Base-by-base conservation (phyloP, 2,113 vertebrate species). In the Symphodus melops region DNA sequence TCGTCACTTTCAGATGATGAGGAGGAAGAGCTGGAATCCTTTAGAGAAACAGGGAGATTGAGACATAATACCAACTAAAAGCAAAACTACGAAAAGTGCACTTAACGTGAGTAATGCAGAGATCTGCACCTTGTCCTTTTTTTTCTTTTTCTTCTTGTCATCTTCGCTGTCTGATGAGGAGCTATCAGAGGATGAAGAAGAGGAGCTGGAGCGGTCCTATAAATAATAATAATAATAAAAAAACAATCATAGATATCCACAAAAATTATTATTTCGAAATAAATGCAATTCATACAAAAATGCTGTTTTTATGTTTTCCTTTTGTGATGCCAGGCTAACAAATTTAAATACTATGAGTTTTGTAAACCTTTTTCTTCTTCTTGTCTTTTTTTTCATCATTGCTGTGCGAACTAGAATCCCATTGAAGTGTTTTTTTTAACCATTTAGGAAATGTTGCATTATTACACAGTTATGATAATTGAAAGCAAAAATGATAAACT, bases 1-100 rank as follows among this genome's bases (percentile, higher is more conserved):
- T 84, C 78, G 1, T 89, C 83, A 33, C 87, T 72, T 17, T 81
- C 70, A 21, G 82, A 88, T 0, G 75, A 72, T 0, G 64, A 79
- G 0, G 63, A 79, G 12, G 72, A 77, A 2, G 77, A 84, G 1
- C 85, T 81, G 46, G 78, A 85, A 52, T 88, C 87, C 90, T 92
- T 48, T 16, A 25, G 23, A 62, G 23, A 21, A 5, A 16, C 0
- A 39, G 13, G 39, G 44, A 71, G 10, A 51, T 8, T 1, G 8
- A 20, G 8, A 5, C 12, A 16, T 14, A 46, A 16, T 13, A 46
- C 14, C 3, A 17, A 46, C 14, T 6, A 17, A 46, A 17, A 19
- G 46, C 2, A 19, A 19, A 17, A 19, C 16, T 48, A 17, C 7
- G 5, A 19, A 8, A 3, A 6, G 16, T 17, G n/a, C 7, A 49